Percentiles rank a stretch among this genome's conserved stretches.
Evolutionary conservation across 2,113 vertebrate genomes (phyloP).

Genomic region (Lophius piscatorius): DNA sequence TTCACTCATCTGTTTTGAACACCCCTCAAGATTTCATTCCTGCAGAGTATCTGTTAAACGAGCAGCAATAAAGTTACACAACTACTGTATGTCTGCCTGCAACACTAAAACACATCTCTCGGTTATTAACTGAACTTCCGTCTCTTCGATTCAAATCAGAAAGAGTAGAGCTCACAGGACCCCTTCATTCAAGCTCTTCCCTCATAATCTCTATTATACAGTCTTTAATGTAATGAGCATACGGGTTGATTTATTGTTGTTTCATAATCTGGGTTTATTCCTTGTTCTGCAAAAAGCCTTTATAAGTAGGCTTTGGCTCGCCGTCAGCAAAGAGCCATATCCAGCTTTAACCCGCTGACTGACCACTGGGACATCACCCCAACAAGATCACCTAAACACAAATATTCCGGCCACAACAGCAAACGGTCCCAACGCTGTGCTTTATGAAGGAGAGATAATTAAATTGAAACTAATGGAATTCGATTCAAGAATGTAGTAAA

Average conservation of each 20-base stretch:
- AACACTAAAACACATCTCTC: too few species aligned
- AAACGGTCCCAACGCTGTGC: background rate
- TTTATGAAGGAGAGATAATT: background rate
- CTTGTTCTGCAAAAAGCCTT: conserved; percentile 73
- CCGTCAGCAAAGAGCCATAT: conserved; percentile 34
- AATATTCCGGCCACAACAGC: background rate
- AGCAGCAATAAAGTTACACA: too few species aligned
- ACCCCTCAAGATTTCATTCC: background rate
- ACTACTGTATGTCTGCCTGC: too few species aligned
- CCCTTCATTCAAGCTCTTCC: conserved; percentile 34
- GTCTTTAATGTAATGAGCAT: conserved; percentile 76
- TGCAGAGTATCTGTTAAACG: background rate
- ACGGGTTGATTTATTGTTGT: conserved; percentile 79
- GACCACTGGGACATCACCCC: conserved; percentile 6
- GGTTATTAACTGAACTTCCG: too few species aligned
- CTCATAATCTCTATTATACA: conserved; percentile 57
- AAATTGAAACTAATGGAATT: too few species aligned
- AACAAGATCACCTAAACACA: conserved; percentile 7
- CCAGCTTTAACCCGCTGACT: conserved; percentile 54
- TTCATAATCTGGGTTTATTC: conserved; percentile 80
- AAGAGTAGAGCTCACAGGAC: conserved; percentile 30
- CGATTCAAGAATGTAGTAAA: too few species aligned
- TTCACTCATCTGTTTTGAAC: background rate
- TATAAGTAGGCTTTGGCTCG: conserved; percentile 65
- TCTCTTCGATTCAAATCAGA: conserved; percentile 5